phyloP scores from a whole-genome alignment of 2,797 vertebrate species.

The Eremophila alpestris region DNA sequence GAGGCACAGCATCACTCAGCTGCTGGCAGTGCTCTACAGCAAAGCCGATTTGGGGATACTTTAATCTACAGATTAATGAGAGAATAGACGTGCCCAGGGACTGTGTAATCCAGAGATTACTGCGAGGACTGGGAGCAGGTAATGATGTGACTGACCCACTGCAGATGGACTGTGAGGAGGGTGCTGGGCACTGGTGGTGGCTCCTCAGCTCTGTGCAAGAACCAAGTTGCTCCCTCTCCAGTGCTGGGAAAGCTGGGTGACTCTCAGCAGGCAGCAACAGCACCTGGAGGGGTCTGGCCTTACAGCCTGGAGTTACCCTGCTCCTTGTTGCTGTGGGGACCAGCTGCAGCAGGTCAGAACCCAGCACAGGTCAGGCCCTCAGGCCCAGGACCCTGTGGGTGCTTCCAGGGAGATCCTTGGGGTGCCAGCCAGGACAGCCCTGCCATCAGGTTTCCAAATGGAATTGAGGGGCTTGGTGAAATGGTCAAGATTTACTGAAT shows the following conservation, averaged over 20 bases:
- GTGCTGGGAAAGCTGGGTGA: fast-evolving
- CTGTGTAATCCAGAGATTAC: conserved; percentile 54
- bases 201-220: fast-evolving
- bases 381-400: background rate
- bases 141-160: background rate
- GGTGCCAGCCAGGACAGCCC: background rate
- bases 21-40: conserved; percentile 42
- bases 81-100: conserved; percentile 16
- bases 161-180: background rate
- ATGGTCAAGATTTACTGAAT: background rate
- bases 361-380: background rate
- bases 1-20: conserved; percentile 12
- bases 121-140: background rate
- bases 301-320: fast-evolving
- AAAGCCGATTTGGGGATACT: conserved; percentile 55
- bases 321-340: background rate
- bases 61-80: conserved; percentile 65
- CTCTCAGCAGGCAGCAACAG: background rate
- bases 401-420: fast-evolving
- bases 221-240: background rate
- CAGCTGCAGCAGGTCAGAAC: background rate
- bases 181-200: background rate
- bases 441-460: background rate
- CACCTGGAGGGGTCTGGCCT: fast-evolving
- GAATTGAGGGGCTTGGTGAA: background rate